Conservation (phyloP, 1,140 invertebrate species). For the Ganaspis sp. region DNA sequence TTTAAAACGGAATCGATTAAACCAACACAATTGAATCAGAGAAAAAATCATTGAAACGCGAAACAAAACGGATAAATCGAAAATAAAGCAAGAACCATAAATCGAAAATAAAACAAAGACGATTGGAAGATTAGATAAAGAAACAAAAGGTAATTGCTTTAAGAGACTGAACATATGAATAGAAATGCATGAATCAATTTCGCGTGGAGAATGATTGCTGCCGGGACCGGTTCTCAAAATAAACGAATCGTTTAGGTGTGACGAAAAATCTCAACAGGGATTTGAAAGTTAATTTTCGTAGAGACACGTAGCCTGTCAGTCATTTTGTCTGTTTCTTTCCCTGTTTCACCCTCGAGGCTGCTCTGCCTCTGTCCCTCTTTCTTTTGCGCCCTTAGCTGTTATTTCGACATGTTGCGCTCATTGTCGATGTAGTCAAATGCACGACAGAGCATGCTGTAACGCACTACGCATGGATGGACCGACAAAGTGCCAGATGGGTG, state of each 20-base stretch:
- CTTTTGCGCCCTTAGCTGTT: conserved; percentile 65
- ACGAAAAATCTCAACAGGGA: conserved; percentile 59
- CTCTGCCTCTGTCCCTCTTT: conserved; percentile 46
- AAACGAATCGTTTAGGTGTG: conserved; percentile 65
- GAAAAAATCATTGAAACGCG: too few relatives aligned
- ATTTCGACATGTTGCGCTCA: conserved; percentile 72
- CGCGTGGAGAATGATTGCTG: not conserved
- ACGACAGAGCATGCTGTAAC: conserved; percentile 66
- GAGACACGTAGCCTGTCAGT: conserved; percentile 60
- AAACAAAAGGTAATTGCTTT: too few relatives aligned
- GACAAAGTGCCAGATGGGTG: conserved; percentile 75
- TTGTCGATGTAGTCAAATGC: conserved; percentile 75
- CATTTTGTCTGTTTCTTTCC: conserved; percentile 61
- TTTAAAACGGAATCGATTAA: too few relatives aligned
- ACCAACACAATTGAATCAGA: too few relatives aligned
- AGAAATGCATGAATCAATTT: conserved; percentile 6
- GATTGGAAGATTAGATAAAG: too few relatives aligned
- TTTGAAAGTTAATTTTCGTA: conserved; percentile 72
- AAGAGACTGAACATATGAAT: too few relatives aligned
- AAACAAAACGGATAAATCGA: too few relatives aligned
- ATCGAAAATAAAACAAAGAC: too few relatives aligned
- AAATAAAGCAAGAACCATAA: too few relatives aligned
- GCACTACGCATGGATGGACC: conserved; percentile 72
- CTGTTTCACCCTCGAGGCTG: conserved; percentile 19
- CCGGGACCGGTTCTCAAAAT: conserved; percentile 42